Evolutionary conservation across 2,888 invertebrate species (phyloP).

Genomic region (Pristionchus japonicus): DNA sequence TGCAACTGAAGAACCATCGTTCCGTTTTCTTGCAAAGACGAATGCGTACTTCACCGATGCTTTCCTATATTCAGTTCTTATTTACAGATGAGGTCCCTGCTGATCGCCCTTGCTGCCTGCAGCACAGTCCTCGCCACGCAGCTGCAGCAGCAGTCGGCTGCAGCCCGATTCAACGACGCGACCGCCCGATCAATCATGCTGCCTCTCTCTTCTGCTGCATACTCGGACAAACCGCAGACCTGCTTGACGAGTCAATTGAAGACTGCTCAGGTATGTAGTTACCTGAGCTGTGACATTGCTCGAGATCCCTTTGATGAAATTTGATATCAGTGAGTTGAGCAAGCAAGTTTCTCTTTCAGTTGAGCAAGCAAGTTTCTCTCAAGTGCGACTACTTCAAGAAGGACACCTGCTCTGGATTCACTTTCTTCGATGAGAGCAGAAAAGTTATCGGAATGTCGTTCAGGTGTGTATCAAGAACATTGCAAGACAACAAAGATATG

Average conservation of each 20-base stretch:
- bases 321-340: too few relatives aligned
- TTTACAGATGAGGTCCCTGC: neutral
- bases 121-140: neutral
- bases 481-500: too few relatives aligned
- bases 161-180: neutral
- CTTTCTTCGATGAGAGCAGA: slow-evolving; percentile 54
- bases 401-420: slow-evolving; percentile 63
- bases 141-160: slow-evolving; percentile 3
- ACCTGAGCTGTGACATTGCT: too few relatives aligned
- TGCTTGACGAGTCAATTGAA: slow-evolving; percentile 24
- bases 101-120: neutral
- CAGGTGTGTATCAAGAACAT: slow-evolving; percentile 60
- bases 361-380: slow-evolving; percentile 13
- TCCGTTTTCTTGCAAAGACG: too few relatives aligned
- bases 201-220: slow-evolving; percentile 15
- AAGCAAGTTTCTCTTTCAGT: neutral
- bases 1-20: too few relatives aligned
- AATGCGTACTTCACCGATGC: too few relatives aligned
- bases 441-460: slow-evolving; percentile 66
- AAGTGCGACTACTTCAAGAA: slow-evolving; percentile 42
- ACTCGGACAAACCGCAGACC: neutral
- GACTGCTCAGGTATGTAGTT: neutral
- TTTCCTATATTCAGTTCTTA: too few relatives aligned
- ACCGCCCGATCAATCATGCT: slow-evolving; percentile 7
- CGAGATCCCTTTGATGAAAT: too few relatives aligned